Base-by-base conservation (phyloP, 2,113 vertebrate genomes). In the Accipiter cooperii region DNA sequence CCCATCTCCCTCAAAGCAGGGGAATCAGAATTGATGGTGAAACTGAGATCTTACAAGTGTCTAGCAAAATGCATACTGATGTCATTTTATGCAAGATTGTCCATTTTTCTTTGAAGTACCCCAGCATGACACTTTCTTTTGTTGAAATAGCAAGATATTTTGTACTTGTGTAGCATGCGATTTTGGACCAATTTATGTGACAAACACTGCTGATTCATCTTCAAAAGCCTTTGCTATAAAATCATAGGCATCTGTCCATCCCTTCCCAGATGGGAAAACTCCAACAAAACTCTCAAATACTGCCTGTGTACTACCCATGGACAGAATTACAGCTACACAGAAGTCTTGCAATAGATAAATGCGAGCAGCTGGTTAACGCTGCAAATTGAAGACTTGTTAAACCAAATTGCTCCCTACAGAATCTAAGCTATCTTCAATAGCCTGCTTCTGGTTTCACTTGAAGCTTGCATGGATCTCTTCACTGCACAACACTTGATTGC, bases 281-380 rank as follows among this genome's bases (percentile, higher is more conserved):
- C 18, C 18, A 64, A 63, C 4, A 54, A 19, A 33, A 40, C 42
- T 90, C 31, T 78, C 25, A 68, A 49, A 63, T 36, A 44, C 17
- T 51, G 12, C 24, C 25, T 63, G 0, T 34, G 10, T 58, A 34
- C 15, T 61, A 24, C 20, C 14, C 14, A 8, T 3, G 15, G 60
- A 61, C 14, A 70, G 21, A n/a, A 63, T 34, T 63, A 36, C 7
- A 78, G 54, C 13, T 66, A 17, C 2, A 2, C 20, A 84, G 49
- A 65, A 75, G 84, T 40, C 16, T 61, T 8, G 1, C 33, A 34
- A 13, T 25, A 36, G 15, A 14, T 38, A n/a, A 78, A 58, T 11
- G 3, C 1, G 1, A 83, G 2, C 17, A 8, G 3, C 36, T 47
- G 24, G 24, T 55, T 82, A 63, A 38, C 10, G 49, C 13, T 0